These are phyloP conservation scores for Eudemis profundana DNA, from an alignment of 2,888 invertebrate species.

Conservation along the genomic window DNA sequence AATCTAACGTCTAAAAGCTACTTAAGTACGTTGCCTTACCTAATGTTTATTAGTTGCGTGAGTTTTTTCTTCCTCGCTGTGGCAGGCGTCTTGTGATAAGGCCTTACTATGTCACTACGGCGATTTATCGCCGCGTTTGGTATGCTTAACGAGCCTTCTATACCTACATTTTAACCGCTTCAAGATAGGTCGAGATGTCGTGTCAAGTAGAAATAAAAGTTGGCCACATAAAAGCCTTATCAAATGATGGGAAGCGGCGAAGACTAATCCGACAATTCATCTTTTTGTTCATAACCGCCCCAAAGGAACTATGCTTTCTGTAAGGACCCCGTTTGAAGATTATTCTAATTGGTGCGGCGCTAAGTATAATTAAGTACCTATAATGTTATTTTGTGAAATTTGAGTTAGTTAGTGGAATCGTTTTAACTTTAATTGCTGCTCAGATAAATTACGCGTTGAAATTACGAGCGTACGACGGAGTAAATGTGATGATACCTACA, in stretches of 20 bases:
- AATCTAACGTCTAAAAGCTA: constrained; percentile 30
- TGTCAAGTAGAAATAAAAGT: constrained; percentile 77
- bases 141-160: constrained; percentile 50
- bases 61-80: constrained; percentile 38
- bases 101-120: constrained; percentile 41
- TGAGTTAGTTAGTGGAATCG: background rate
- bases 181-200: constrained; percentile 67
- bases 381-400: background rate
- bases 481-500: no score
- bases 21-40: constrained; percentile 11
- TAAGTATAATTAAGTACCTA: constrained; percentile 9
- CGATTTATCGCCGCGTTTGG: constrained; percentile 35
- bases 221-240: constrained; percentile 72
- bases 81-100: constrained; percentile 45
- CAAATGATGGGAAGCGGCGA: constrained; percentile 63
- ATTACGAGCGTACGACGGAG: background rate
- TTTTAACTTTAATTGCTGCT: background rate
- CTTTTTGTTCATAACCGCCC: constrained; percentile 30
- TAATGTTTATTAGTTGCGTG: constrained; percentile 51
- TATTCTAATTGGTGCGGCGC: constrained; percentile 17
- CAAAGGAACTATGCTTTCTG: constrained; percentile 15
- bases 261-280: constrained; percentile 27
- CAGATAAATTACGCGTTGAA: background rate
- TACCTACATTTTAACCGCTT: constrained; percentile 62
- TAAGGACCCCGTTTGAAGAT: constrained; percentile 12